These are phyloP conservation scores for Dryas iulia DNA, from an alignment of 1,140 invertebrate genomes.

Conservation along the genomic window DNA sequence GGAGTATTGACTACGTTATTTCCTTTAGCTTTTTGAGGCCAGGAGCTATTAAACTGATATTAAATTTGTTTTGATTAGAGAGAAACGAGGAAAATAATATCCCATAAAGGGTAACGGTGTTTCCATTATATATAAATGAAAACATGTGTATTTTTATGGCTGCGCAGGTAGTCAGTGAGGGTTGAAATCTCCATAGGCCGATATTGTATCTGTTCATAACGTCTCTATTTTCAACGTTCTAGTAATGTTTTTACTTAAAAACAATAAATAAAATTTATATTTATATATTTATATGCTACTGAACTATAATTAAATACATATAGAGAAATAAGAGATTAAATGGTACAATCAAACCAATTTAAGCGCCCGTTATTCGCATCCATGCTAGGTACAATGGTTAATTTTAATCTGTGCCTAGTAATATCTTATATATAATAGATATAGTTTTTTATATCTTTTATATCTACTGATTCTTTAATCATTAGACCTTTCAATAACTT, in stretches of 20 bases:
- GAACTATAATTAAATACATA: too few species aligned
- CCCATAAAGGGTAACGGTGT: slow-evolving; percentile 7
- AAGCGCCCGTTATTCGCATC: too few species aligned
- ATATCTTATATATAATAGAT: too few species aligned
- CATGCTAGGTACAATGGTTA: too few species aligned
- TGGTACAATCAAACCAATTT: too few species aligned
- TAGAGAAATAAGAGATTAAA: too few species aligned
- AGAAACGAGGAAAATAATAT: slow-evolving; percentile 14
- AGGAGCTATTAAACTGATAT: not conserved
- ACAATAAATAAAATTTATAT: not conserved
- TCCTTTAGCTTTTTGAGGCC: slow-evolving; percentile 1
- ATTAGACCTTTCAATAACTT: too few species aligned
- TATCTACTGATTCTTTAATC: too few species aligned
- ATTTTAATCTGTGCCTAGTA: too few species aligned
- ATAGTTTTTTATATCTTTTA: too few species aligned
- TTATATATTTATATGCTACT: too few species aligned
- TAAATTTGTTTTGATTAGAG: slow-evolving; percentile 17
- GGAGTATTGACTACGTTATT: slow-evolving; percentile 23
- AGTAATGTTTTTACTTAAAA: not conserved
- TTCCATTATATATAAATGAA: slow-evolving; percentile 3
- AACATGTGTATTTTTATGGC: slow-evolving; percentile 23
- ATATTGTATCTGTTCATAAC: not conserved
- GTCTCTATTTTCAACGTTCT: slow-evolving; percentile 2
- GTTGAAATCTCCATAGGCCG: not conserved
- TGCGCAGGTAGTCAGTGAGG: slow-evolving; percentile 1